Conservation (phyloP, 2,888 invertebrate genomes). For the Graphium colonna region DNA sequence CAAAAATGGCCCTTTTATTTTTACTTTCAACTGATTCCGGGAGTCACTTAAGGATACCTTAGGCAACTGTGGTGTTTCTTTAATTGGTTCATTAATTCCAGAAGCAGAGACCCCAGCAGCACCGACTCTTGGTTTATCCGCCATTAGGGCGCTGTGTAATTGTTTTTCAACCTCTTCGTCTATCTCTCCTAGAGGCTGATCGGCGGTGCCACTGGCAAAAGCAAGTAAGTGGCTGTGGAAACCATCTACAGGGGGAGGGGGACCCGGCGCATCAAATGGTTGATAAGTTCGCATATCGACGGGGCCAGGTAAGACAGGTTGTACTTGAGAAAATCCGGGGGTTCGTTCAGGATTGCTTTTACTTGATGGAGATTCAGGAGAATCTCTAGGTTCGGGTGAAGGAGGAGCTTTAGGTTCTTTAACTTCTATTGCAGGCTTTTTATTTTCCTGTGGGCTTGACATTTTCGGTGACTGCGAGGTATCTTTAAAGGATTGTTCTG, state of each 20-base stretch:
- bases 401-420: constrained; percentile 38
- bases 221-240: constrained; percentile 82
- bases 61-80: constrained; percentile 63
- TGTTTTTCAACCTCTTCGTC: constrained; percentile 90
- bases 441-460: constrained; percentile 74
- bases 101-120: constrained; percentile 37
- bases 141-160: constrained; percentile 83
- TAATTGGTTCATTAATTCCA: constrained; percentile 41
- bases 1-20: constrained; percentile 93
- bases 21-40: constrained; percentile 92
- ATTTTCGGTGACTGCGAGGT: constrained; percentile 80
- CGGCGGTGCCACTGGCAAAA: constrained; percentile 84
- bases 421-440: constrained; percentile 49
- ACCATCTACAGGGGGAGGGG: constrained; percentile 79
- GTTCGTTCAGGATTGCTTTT: constrained; percentile 39
- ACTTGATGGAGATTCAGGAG: constrained; percentile 41
- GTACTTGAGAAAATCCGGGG: constrained; percentile 76
- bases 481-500: constrained; percentile 76
- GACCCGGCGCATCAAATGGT: constrained; percentile 79
- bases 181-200: constrained; percentile 85
- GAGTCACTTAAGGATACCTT: constrained; percentile 90
- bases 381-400: constrained; percentile 52
- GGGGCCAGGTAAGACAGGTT: constrained; percentile 90
- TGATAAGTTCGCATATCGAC: constrained; percentile 95
- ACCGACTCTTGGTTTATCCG: constrained; percentile 69